Conservation (phyloP, 2,113 vertebrate genomes). For the Cygnus buccinator region DNA sequence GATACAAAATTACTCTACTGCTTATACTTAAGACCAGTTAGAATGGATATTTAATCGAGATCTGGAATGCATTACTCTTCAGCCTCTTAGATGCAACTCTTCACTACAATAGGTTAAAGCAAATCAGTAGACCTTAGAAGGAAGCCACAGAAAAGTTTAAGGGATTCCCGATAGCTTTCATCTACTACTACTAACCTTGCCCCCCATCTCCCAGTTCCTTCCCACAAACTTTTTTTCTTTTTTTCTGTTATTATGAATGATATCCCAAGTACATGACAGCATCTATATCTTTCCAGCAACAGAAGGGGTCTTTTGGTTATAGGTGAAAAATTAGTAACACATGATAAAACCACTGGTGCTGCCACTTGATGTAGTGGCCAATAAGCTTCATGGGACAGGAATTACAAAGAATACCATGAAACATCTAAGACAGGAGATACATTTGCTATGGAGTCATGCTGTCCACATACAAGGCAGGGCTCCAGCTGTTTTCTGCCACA, state of each 20-base stretch:
- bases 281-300: neutral
- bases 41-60: neutral
- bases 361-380: neutral
- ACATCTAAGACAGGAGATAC: neutral
- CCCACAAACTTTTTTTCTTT: neutral
- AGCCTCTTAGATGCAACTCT: neutral
- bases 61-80: neutral
- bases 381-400: neutral
- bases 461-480: neutral
- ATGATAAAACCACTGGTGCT: neutral
- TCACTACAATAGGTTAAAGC: neutral
- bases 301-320: neutral
- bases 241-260: neutral
- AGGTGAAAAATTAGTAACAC: neutral
- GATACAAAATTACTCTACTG: neutral
- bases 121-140: neutral
- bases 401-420: fast-evolving
- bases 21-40: neutral
- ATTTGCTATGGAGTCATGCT: neutral
- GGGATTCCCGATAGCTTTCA: neutral
- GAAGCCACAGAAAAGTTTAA: neutral
- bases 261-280: neutral
- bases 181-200: neutral
- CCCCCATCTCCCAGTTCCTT: neutral
- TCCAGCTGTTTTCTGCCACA: neutral